phyloP scores from a whole-genome alignment of 2,113 vertebrate genomes.

The Zootoca vivipara region DNA sequence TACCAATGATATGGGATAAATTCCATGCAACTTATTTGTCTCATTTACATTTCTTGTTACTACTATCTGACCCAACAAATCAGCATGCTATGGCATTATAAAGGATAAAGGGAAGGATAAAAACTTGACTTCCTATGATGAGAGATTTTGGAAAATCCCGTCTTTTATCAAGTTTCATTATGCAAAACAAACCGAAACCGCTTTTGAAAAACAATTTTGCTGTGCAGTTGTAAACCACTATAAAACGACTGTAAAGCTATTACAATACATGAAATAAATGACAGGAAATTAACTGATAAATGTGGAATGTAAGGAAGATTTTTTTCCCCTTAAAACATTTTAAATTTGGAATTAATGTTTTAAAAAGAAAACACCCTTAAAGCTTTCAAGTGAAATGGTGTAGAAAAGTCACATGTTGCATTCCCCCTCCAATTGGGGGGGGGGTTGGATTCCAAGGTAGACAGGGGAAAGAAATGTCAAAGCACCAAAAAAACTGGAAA shows the following conservation, averaged over 20 bases:
- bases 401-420: background rate
- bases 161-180: background rate
- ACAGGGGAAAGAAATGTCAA: background rate
- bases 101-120: background rate
- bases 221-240: background rate
- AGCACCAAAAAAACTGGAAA: background rate
- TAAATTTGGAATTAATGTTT: background rate
- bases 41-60: slow-evolving; percentile 1
- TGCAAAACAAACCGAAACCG: background rate
- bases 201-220: background rate
- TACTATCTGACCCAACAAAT: background rate
- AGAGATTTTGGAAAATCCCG: slow-evolving; percentile 8
- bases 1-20: background rate
- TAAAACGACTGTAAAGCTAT: background rate
- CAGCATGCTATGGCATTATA: background rate
- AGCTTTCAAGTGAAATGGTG: background rate
- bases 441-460: background rate
- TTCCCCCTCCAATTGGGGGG: too few species aligned
- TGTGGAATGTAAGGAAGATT: background rate
- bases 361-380: background rate
- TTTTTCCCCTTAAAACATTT: background rate
- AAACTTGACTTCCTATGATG: background rate
- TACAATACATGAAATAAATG: background rate
- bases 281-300: background rate
- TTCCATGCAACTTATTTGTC: background rate